Evolutionary conservation across 23 tunicate genomes (phyloP).

Genomic region (Diplosoma virens): DNA sequence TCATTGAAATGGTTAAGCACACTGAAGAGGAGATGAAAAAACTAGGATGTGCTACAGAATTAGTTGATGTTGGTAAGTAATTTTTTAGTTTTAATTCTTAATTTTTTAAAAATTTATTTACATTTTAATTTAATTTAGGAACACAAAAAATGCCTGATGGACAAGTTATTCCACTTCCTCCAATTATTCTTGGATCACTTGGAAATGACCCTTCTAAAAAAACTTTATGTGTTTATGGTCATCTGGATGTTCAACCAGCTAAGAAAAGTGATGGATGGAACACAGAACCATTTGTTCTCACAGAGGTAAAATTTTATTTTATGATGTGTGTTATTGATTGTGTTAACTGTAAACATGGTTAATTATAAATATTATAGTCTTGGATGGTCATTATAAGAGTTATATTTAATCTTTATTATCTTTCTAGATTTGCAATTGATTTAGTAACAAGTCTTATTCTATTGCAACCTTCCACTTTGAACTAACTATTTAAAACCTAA

Average conservation of each 20-base stretch:
- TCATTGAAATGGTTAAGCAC: slow-evolving; percentile 63
- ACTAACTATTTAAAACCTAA: too few species aligned
- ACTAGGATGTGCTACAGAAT: slow-evolving; percentile 71
- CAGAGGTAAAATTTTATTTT: slow-evolving; percentile 64
- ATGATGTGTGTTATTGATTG: too few species aligned
- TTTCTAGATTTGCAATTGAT: too few species aligned
- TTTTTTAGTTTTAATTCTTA: neutral
- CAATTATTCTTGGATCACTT: slow-evolving; percentile 67
- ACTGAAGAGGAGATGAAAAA: slow-evolving; percentile 58
- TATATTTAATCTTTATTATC: too few species aligned
- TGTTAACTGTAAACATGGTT: too few species aligned
- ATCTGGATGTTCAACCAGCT: slow-evolving; percentile 99
- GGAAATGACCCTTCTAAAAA: slow-evolving; percentile 95
- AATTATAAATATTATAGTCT: too few species aligned
- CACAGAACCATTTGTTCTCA: slow-evolving; percentile 94
- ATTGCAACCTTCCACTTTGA: too few species aligned
- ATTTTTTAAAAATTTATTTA: neutral
- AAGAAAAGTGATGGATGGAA: slow-evolving; percentile 94
- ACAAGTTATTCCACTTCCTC: slow-evolving; percentile 67
- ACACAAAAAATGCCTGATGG: slow-evolving; percentile 84
- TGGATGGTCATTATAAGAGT: too few species aligned
- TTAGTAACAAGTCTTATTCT: too few species aligned
- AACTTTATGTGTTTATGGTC: slow-evolving; percentile 95
- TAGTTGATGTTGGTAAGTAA: slow-evolving; percentile 67
- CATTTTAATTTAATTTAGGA: slow-evolving; percentile 22